phyloP scores from a whole-genome alignment of 2,113 vertebrate species.

The Pavo muticus region DNA sequence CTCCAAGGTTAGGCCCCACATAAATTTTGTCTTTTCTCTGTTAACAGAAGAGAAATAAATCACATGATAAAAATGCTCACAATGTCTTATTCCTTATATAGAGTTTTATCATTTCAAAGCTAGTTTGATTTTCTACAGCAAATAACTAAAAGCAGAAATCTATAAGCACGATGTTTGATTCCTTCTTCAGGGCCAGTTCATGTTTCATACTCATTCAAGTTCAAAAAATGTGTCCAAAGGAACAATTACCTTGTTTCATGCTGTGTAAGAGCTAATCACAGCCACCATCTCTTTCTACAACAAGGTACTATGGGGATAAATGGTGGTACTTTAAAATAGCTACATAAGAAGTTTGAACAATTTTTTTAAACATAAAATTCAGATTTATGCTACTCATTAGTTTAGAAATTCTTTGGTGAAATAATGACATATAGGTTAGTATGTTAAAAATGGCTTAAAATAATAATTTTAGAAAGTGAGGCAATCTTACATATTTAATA shows the following conservation, averaged over 20 bases:
- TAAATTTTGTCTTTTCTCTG: not conserved
- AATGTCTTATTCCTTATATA: not conserved
- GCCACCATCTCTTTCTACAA: not conserved
- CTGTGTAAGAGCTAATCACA: not conserved
- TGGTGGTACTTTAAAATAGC: not conserved
- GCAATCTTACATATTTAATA: not conserved
- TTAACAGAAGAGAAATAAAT: not conserved
- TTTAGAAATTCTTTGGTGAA: not conserved
- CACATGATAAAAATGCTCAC: not conserved
- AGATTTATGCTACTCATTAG: not conserved
- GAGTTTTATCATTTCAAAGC: not conserved
- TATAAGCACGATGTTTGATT: not conserved
- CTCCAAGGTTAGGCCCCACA: not conserved
- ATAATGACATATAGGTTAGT: not conserved
- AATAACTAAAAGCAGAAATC: not conserved
- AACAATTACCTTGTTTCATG: not conserved
- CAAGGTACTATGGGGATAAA: fast-evolving
- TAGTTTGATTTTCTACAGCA: not conserved
- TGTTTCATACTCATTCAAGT: not conserved
- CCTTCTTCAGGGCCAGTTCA: not conserved
- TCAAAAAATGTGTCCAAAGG: not conserved
- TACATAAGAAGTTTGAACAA: not conserved
- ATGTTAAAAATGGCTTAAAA: not conserved
- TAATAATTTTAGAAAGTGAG: not conserved
- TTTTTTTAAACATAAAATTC: not conserved